A percentile compares a stretch with the other conserved stretches of the same genome.
Conservation (phyloP, 2,888 invertebrate species). For the Andrena hattorfiana region DNA sequence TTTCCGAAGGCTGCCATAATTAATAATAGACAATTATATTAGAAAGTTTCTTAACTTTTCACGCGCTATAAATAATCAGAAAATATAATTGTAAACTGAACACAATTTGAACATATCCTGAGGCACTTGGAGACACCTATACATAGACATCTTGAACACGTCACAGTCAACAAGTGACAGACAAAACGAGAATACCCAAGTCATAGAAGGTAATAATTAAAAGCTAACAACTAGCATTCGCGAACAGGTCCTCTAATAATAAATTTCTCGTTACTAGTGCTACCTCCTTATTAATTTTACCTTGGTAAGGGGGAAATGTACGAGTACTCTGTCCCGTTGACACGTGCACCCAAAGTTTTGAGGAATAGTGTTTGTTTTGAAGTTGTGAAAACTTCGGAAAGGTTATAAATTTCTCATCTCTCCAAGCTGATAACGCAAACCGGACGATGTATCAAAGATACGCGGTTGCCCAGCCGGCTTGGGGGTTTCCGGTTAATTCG, state of each 20-base stretch:
- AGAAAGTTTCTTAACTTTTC: not conserved
- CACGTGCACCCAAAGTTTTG: not conserved
- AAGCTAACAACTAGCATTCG: too few relatives aligned
- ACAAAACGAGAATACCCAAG: too few relatives aligned
- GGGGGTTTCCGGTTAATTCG: conserved; percentile 58
- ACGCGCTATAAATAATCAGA: too few relatives aligned
- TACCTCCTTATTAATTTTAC: not conserved
- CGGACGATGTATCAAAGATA: conserved; percentile 39
- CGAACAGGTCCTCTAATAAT: too few relatives aligned
- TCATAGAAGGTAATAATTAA: too few relatives aligned
- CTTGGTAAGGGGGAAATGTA: not conserved
- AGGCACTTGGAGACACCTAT: too few relatives aligned
- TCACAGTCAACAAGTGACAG: too few relatives aligned
- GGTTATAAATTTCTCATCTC: conserved; percentile 38
- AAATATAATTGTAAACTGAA: too few relatives aligned
- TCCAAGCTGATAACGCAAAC: conserved; percentile 26
- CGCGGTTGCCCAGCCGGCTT: conserved; percentile 10
- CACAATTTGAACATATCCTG: too few relatives aligned
- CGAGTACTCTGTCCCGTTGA: not conserved
- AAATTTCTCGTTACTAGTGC: too few relatives aligned
- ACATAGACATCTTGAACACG: too few relatives aligned
- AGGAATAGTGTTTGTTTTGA: not conserved
- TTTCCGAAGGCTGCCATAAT: too few relatives aligned
- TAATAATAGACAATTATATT: not conserved
- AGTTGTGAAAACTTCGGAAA: not conserved